Percentiles rank a stretch among this genome's conserved stretches.
Conservation (phyloP, 2,113 vertebrate species). For the Rhagologus leucostigma region DNA sequence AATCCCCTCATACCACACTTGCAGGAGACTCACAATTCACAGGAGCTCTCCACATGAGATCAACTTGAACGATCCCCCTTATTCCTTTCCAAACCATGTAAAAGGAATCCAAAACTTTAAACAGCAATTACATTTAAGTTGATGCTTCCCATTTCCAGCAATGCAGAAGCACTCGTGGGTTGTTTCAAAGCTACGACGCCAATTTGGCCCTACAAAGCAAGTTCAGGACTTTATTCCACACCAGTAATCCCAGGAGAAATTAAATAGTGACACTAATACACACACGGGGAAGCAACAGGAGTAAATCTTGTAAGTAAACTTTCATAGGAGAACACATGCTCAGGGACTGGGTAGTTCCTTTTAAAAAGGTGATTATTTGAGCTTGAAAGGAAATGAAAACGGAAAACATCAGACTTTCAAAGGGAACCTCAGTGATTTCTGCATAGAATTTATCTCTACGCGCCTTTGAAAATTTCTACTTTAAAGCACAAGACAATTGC, state of each 20-base stretch:
- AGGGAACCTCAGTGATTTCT: neutral
- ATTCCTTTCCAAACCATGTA: neutral
- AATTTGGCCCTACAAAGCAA: neutral
- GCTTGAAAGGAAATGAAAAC: neutral
- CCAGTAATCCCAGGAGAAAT: neutral
- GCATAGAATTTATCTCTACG: neutral
- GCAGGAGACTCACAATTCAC: neutral
- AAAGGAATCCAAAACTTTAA: neutral
- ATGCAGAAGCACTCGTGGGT: neutral
- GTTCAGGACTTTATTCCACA: neutral
- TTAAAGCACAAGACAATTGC: neutral
- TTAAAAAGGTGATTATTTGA: neutral
- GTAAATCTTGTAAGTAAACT: neutral
- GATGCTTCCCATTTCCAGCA: neutral
- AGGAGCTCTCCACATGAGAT: neutral
- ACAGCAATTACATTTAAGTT: neutral
- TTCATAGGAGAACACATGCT: neutral
- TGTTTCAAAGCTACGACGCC: neutral
- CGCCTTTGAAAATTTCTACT: neutral
- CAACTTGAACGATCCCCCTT: neutral
- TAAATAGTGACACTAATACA: neutral
- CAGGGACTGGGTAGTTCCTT: neutral
- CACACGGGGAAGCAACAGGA: neutral
- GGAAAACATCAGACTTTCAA: neutral
- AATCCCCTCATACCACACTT: neutral